phyloP scores from a whole-genome alignment of 2,797 vertebrate genomes.

The Thripadectes ignobilis region DNA sequence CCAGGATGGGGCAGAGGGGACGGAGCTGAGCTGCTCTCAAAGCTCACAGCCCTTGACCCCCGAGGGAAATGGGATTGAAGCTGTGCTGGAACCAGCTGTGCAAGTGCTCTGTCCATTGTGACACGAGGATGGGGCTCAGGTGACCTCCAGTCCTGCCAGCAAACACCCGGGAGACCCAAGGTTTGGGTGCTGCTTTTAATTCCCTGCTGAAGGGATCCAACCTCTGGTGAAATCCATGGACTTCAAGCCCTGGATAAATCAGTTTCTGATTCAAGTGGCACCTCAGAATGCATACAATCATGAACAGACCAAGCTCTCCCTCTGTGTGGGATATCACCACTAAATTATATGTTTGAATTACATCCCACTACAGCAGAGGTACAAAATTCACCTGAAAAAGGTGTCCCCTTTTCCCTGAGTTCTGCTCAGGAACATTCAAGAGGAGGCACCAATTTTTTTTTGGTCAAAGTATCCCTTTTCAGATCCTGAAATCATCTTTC shows the following conservation, averaged over 20 bases:
- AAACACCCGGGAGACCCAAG: rapidly evolving
- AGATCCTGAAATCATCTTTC: not conserved
- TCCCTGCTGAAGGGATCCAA: not conserved
- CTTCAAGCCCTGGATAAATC: not conserved
- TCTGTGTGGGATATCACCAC: rapidly evolving
- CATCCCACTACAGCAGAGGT: not conserved
- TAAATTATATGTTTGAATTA: not conserved
- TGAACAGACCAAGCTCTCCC: too few relatives aligned
- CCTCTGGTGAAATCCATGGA: not conserved
- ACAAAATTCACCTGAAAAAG: not conserved
- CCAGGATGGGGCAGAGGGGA: not conserved
- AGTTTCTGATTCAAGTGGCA: not conserved
- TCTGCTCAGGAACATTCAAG: not conserved
- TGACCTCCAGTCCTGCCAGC: not conserved
- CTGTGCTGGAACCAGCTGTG: not conserved
- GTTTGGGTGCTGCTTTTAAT: not conserved
- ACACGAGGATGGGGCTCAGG: rapidly evolving
- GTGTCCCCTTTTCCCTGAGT: not conserved
- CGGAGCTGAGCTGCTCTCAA: not conserved
- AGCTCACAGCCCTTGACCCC: not conserved
- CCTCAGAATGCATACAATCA: not conserved
- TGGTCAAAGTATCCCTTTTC: not conserved
- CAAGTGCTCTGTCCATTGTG: not conserved
- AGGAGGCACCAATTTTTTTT: not conserved
- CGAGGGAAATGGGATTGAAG: not conserved